Evolutionary conservation across 2,797 vertebrate species (phyloP), one percentile per base, ranked within the genome.

Genomic region (Schizopygopsis pylzovi): DNA sequence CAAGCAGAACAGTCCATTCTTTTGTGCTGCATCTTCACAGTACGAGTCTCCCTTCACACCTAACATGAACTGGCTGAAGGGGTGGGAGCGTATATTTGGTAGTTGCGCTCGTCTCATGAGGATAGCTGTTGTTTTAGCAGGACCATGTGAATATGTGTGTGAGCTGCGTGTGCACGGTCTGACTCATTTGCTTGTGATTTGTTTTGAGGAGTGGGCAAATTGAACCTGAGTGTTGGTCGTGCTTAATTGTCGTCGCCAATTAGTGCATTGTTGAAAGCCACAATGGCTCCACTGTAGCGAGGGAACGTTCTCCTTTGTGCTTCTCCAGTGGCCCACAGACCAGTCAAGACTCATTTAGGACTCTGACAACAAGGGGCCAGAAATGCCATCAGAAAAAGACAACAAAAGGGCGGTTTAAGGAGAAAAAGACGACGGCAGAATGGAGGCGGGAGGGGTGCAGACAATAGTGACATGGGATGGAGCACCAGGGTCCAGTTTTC

Each of bases 311-410:
- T 56, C 95, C 94, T 98, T 98, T 98, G 96, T 98, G 95, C 94
- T 93, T 96, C 97, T 97, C 96, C 97, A 98, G 93, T 96, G 95
- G 96, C 95, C 97, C 95, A 94, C 96, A 93, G 96, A 94, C 95
- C 96, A 97, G 97, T 98, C 97, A 98, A 96, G 97, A 97, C 96
- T 97, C 96, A 97, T 98, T 98, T 98, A 96, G 96, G 93, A 92
- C 92, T 94, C 92, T 92, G 94, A 96, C 96, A 96, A 97, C 92
- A 95, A 95, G 84, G 90, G 95, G 95, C 94, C 95, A 94, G 96
- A 97, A 96, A 97, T 95, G 95, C 97, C 96, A 96, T 93, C 93
- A 89, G 94, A 95, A 97, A 92, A 96, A 95, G 93, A 94, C 95
- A 96, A 96, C 93, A 94, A 94, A 91, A 90, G 91, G 93, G 63